These are phyloP conservation scores for Choloepus hoffmanni DNA, from an alignment of 2,113 vertebrate genomes.

Conservation along the genomic window DNA sequence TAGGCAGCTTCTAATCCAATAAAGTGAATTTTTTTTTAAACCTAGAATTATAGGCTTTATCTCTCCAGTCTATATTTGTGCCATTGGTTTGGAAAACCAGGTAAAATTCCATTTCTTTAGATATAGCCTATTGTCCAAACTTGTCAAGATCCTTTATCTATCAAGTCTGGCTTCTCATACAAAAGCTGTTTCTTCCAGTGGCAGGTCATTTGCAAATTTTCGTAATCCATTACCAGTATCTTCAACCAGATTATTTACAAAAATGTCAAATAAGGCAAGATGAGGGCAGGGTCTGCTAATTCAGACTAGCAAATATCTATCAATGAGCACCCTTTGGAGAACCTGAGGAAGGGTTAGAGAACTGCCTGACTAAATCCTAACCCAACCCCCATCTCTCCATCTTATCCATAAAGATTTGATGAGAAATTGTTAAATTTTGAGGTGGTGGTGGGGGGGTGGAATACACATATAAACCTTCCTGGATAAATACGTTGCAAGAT, in stretches of 20 bases:
- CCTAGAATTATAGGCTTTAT: background rate
- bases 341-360: background rate
- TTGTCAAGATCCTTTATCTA: background rate
- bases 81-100: constrained; percentile 9
- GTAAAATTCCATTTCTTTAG: background rate
- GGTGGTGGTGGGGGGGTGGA: background rate
- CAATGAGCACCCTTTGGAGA: background rate
- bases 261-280: background rate
- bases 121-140: background rate
- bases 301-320: background rate
- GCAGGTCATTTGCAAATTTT: constrained; percentile 51
- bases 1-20: background rate
- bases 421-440: background rate
- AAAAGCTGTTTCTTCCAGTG: background rate
- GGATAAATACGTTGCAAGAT: background rate
- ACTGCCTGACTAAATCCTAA: background rate
- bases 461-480: background rate
- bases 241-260: constrained; percentile 16
- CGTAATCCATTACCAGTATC: background rate
- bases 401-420: background rate
- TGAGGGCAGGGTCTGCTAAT: background rate
- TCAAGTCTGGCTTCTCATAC: background rate
- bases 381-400: background rate
- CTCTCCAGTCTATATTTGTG: background rate
- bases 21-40: background rate